Percentiles rank a stretch among this genome's conserved stretches.
phyloP scores from a whole-genome alignment of 2,888 invertebrate genomes.

The Acanthopleura granulata region DNA sequence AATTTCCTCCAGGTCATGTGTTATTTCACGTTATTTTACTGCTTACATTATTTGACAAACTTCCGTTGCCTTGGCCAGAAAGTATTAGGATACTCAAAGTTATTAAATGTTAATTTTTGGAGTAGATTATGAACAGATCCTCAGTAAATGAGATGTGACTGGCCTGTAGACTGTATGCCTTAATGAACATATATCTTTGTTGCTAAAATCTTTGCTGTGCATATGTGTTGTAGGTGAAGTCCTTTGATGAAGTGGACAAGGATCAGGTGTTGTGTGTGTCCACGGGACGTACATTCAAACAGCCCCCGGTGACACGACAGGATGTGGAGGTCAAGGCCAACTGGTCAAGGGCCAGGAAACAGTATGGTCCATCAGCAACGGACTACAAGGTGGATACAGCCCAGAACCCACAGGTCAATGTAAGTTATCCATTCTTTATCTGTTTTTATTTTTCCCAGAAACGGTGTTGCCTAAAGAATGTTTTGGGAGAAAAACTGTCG shows the following conservation, averaged over 20 bases:
- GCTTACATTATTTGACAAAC: too few species aligned
- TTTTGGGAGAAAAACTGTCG: too few species aligned
- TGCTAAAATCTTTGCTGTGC: not conserved
- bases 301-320: slow-evolving; percentile 46
- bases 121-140: too few species aligned
- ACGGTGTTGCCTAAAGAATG: too few species aligned
- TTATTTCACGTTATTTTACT: too few species aligned
- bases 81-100: too few species aligned
- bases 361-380: slow-evolving; percentile 65
- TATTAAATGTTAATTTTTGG: too few species aligned
- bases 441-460: not conserved
- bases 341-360: slow-evolving; percentile 66
- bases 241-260: slow-evolving; percentile 58
- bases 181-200: too few species aligned
- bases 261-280: slow-evolving; percentile 67
- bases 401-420: slow-evolving; percentile 62
- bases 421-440: slow-evolving; percentile 44
- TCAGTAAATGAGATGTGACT: too few species aligned
- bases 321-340: slow-evolving; percentile 68
- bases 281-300: slow-evolving; percentile 58
- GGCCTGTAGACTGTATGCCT: too few species aligned
- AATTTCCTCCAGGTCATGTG: too few species aligned
- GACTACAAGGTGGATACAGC: slow-evolving; percentile 60
- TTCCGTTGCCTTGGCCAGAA: too few species aligned
- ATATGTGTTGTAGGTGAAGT: slow-evolving; percentile 48